These are phyloP conservation scores for Herminia tarsipennalis DNA, from an alignment of 2,888 invertebrate species.

Conservation along the genomic window DNA sequence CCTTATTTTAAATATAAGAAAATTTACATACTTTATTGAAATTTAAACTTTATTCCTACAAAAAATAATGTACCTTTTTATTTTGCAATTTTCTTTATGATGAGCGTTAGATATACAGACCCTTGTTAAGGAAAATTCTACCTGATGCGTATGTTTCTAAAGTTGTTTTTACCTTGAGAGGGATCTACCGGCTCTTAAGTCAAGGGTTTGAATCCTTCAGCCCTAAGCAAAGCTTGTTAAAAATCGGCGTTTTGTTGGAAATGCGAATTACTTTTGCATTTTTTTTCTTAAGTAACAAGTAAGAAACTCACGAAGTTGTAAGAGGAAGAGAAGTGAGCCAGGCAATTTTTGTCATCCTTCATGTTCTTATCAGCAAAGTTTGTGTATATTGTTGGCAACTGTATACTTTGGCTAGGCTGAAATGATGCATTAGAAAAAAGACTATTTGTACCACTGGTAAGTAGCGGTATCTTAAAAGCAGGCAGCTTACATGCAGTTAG, in stretches of 20 bases:
- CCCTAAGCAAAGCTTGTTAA: conserved; percentile 45
- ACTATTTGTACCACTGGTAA: too few relatives aligned
- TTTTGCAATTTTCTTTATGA: conserved; percentile 29
- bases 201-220: conserved; percentile 33
- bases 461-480: too few relatives aligned
- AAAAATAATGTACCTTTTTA: conserved; percentile 46
- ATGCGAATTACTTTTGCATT: conserved; percentile 38
- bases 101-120: conserved; percentile 5
- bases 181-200: conserved; percentile 26
- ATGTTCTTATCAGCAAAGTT: conserved; percentile 3
- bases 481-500: too few relatives aligned
- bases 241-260: conserved; percentile 45
- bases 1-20: conserved; percentile 38
- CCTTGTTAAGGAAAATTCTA: background rate
- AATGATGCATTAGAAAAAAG: too few relatives aligned
- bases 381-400: background rate
- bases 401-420: too few relatives aligned
- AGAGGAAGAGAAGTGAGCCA: conserved; percentile 7
- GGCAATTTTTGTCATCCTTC: conserved; percentile 12
- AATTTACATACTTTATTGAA: conserved; percentile 36
- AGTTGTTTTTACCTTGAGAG: conserved; percentile 8
- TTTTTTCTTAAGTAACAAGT: conserved; percentile 23
- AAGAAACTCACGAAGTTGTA: conserved; percentile 17
- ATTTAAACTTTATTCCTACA: conserved; percentile 42
- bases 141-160: fast-evolving